Conservation (phyloP, 2,888 invertebrate genomes). For the Lepidocyrtinus sp. region DNA sequence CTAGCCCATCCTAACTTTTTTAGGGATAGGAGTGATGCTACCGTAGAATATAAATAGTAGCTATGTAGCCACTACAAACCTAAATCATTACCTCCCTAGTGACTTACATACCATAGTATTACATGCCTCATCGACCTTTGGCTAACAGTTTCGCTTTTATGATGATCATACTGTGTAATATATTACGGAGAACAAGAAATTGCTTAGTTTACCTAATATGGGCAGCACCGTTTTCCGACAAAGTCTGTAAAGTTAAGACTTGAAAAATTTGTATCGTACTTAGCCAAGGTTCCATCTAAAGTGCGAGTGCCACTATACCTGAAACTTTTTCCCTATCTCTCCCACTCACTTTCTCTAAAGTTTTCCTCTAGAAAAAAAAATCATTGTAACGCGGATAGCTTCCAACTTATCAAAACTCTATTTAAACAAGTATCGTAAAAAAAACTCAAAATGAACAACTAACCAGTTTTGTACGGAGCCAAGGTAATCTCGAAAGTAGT, state of each 20-base stretch:
- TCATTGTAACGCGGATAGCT: neutral
- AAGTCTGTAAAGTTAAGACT: no score
- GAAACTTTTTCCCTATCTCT: constrained; percentile 10
- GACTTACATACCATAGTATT: constrained; percentile 47
- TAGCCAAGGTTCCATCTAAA: no score
- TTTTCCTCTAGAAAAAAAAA: no score
- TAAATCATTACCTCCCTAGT: no score
- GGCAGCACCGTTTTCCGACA: no score
- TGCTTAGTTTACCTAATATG: constrained; percentile 14
- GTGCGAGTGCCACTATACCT: no score
- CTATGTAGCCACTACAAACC: no score
- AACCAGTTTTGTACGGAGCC: constrained; percentile 12
- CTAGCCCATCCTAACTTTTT: no score
- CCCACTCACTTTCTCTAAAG: neutral
- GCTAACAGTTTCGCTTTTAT: constrained; percentile 33
- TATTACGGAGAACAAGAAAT: constrained; percentile 20
- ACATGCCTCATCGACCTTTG: constrained; percentile 62
- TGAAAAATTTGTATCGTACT: no score
- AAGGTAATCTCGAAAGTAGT: constrained; percentile 50
- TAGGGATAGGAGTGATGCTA: no score
- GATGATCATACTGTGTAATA: constrained; percentile 29
- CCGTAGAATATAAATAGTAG: no score
- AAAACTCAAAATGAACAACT: no score
- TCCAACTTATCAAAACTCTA: constrained; percentile 11
- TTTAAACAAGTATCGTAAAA: constrained; percentile 1